Base-by-base conservation (phyloP, 2,888 invertebrate species). In the Gortyna flavago region DNA sequence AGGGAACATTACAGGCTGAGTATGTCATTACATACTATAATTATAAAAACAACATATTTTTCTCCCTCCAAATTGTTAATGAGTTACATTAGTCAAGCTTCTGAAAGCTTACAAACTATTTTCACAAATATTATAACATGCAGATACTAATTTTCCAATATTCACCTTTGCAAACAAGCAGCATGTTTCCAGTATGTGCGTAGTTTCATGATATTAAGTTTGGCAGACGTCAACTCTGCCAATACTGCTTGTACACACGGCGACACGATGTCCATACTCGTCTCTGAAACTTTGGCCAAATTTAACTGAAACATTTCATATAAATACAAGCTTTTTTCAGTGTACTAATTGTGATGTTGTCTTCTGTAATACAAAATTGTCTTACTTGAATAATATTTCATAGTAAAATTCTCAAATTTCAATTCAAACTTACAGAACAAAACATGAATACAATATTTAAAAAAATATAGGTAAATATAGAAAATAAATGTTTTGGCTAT, bases 81-180 rank as follows among this genome's bases (percentile, higher is more conserved):
- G 8, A 51, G 51, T 51, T 25, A 25, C 51, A 25, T 21, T 9
- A 54, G 25, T 54, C 9, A 54, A 54, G 9, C 25, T 25, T 25
- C 9, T 54, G 9, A 54, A 54, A 54, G 32, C 51, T 0, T 25
- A 9, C 9, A 51, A 51, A 51, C 9, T 0, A 25, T 48, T 38
- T 16, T 18, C 29, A 7, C 8, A 0, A 32, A 61, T 66, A 48
- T 16, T 16, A 29, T 13, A 48, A 75, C n/a, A 65, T 69, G 16
- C n/a, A n/a, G n/a, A n/a, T 32, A 57, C 54, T 48, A 67, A 85
- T 64, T 77, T 75, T 48, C 48, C 67, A 77, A 82, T 85, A 85
- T 75, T 38, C 32, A 48, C 54, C 29, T 71, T 35, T n/a, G 66
- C 59, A 72, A 85, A 82, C 38, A 84, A 32, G 8, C 44, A 41